Conservation (phyloP, 2,113 vertebrate genomes). For the Hoplias malabaricus region DNA sequence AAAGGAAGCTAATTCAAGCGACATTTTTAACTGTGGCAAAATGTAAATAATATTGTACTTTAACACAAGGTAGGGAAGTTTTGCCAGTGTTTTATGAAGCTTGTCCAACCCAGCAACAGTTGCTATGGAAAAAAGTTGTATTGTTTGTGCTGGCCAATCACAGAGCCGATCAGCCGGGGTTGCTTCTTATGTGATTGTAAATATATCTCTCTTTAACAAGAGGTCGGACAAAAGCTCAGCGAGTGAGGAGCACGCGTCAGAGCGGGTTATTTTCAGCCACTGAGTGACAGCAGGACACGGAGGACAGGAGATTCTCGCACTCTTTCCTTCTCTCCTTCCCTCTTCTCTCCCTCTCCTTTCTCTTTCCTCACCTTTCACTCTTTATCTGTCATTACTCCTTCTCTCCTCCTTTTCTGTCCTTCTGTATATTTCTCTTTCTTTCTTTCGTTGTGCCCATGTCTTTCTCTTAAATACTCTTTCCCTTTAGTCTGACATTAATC, state of each 20-base stretch:
- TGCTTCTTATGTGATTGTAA: background rate
- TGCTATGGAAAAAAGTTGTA: background rate
- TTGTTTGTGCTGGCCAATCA: background rate
- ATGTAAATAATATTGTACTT: too few relatives aligned
- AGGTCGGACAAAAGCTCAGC: background rate
- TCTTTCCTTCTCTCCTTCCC: background rate
- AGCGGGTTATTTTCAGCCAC: background rate
- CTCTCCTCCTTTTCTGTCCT: background rate
- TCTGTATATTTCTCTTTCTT: background rate
- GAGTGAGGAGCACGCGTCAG: background rate
- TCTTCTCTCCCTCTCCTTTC: background rate
- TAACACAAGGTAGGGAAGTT: too few relatives aligned
- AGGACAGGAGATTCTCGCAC: background rate
- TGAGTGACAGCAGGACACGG: background rate
- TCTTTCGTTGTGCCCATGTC: background rate
- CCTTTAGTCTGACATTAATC: too few relatives aligned
- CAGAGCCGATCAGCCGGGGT: background rate
- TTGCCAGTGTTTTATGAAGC: background rate
- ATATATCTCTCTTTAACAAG: background rate
- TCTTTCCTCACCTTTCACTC: background rate
- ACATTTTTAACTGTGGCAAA: too few relatives aligned
- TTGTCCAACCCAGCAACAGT: background rate
- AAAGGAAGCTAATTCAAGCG: too few relatives aligned
- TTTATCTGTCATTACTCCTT: background rate
- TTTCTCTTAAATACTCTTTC: background rate